Evolutionary conservation across 2,797 vertebrate species (phyloP), one percentile per base, ranked within the genome.

Genomic region (Sphenodon punctatus): DNA sequence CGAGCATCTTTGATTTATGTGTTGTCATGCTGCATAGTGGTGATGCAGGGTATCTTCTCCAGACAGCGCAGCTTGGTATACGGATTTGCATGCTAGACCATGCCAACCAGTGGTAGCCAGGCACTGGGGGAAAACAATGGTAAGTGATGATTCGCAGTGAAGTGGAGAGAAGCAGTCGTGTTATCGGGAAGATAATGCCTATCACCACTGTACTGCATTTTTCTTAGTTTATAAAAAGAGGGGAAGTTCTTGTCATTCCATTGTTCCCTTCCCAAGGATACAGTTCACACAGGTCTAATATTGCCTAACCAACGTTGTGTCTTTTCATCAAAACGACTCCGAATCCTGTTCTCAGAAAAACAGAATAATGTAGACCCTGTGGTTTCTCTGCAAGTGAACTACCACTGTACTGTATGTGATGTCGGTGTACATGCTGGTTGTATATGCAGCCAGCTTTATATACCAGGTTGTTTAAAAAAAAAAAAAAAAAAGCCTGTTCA

Each of bases 1-100:
- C 78, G 67, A 89, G 85, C 89, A 86, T 89, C 88, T 93, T 93
- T 89, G 90, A 90, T 95, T 94, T 95, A 90, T 27, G 41, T 93
- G 88, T 91, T 89, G 79, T 89, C 84, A 68, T 87, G 83, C 82
- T 85, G 8, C 16, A 10, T 87, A 82, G 92, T 86, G 93, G 95
- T 96, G 94, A 93, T 93, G 86, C 59, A 16, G 93, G 80, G 60
- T 95, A 92, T 94, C 94, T 95, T 95, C 92, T 86, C 53, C 67
- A 92, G 67, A 58, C 78, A 66, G 78, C 75, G 78, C 41, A 82
- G 78, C 10, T 2, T 82, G 88, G 82, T 88, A 80, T 55, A 20
- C 88, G 90, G 93, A 84, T 87, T 71, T 83, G 75, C 74, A 86
- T 65, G 72, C 56, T 75, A 75, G 63, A 65, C 61, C 72, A 69